Conservation (phyloP, 2,888 invertebrate genomes). For the Pristionchus maxplancki region DNA sequence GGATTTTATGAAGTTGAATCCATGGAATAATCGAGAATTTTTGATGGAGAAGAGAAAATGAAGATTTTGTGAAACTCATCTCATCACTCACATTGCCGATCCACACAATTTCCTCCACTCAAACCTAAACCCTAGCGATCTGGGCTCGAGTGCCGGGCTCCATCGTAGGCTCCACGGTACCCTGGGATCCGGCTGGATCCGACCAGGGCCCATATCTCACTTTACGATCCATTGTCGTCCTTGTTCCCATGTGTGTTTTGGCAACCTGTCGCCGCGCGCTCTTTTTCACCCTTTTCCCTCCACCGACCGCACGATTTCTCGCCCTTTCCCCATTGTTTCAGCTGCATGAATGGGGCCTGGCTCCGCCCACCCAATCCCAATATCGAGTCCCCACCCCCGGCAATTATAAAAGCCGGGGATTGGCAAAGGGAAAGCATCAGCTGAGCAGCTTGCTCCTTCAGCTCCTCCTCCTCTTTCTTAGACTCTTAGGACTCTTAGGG, state of each 20-base stretch:
- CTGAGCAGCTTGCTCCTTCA: background rate
- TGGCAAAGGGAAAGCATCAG: background rate
- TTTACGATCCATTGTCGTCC: background rate
- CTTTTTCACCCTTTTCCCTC: background rate
- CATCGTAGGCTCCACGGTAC: background rate
- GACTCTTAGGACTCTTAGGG: background rate
- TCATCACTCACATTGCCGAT: background rate
- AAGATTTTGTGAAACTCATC: background rate
- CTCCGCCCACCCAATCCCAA: background rate
- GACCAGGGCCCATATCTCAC: background rate
- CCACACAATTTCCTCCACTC: background rate
- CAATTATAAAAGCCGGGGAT: background rate
- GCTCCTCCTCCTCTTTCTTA: background rate
- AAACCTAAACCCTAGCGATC: too few relatives aligned
- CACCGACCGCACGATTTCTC: background rate
- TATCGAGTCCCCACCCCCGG: background rate
- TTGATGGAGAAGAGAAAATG: background rate
- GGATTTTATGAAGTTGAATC: too few relatives aligned
- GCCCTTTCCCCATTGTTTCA: background rate
- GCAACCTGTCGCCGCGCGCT: background rate
- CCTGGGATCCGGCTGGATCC: background rate
- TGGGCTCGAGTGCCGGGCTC: background rate
- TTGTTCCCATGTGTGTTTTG: conserved; percentile 21
- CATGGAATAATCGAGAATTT: too few relatives aligned
- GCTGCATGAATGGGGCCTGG: background rate